A percentile compares a stretch with the other conserved stretches of the same genome.
Conservation (phyloP, 53 echinoderm and acorn worm species). For the Zoroaster sp. region DNA sequence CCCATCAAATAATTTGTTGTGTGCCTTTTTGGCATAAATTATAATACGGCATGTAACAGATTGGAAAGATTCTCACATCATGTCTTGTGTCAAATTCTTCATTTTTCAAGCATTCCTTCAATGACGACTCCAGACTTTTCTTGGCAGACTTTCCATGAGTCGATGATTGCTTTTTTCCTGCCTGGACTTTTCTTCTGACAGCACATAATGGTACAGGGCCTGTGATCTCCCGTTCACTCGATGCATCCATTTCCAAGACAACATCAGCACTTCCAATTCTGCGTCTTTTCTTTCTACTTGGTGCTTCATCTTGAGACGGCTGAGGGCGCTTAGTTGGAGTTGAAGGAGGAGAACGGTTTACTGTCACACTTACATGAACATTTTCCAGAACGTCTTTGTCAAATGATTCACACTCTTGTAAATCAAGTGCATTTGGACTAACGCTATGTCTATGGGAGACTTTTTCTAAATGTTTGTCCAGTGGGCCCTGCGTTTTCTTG, state of each 20-base stretch:
- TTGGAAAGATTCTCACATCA: background rate
- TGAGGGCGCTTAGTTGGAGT: slow-evolving; percentile 66
- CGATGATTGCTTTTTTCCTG: background rate
- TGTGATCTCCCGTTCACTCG: background rate
- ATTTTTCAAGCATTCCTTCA: slow-evolving; percentile 1
- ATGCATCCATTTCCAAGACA: background rate
- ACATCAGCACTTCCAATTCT: background rate
- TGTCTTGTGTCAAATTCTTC: background rate
- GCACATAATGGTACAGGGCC: background rate
- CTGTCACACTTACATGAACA: no score
- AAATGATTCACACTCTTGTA: background rate
- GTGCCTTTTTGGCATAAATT: no score
- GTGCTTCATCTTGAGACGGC: background rate
- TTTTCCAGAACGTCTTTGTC: background rate
- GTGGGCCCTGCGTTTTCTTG: slow-evolving; percentile 6
- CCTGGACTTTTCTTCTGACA: background rate
- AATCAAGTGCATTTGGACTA: no score
- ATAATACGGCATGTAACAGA: no score
- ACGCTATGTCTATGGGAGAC: background rate
- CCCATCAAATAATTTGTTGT: no score
- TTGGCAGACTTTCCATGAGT: slow-evolving; percentile 23
- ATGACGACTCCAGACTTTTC: slow-evolving; percentile 52
- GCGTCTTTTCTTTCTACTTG: slow-evolving; percentile 52
- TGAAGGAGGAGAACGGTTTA: slow-evolving; percentile 35
- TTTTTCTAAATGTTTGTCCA: slow-evolving; percentile 14